Conservation (phyloP, 2,797 vertebrate species). For the Benthosema pterotum region DNA sequence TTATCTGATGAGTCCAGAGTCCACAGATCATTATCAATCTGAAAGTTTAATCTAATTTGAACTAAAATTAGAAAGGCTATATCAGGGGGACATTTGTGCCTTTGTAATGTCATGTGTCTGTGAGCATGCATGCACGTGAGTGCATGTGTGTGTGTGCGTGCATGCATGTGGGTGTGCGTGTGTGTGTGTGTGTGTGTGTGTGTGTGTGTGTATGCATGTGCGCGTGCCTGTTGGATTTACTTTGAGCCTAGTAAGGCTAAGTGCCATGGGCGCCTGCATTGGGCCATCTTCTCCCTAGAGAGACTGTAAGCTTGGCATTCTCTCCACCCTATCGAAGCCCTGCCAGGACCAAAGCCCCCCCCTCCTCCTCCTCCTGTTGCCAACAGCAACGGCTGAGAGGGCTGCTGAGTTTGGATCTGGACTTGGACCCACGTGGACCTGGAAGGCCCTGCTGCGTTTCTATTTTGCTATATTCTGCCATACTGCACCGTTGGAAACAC, state of each 20-base stretch:
- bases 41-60: too few species aligned
- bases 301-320: slow-evolving; percentile 39
- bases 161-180: neutral
- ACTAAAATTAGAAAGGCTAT: too few species aligned
- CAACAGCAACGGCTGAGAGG: slow-evolving; percentile 65
- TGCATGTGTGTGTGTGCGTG: neutral
- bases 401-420: slow-evolving; percentile 63
- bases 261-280: slow-evolving; percentile 42
- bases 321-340: slow-evolving; percentile 20
- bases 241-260: slow-evolving; percentile 42
- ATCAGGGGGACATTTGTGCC: too few species aligned
- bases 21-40: too few species aligned
- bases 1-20: too few species aligned
- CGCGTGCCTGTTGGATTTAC: slow-evolving; percentile 28
- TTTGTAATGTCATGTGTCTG: neutral
- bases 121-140: neutral
- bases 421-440: slow-evolving; percentile 48
- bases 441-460: slow-evolving; percentile 40
- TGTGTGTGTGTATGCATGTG: slow-evolving; percentile 17
- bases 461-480: slow-evolving; percentile 32
- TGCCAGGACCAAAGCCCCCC: slow-evolving; percentile 45
- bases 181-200: slow-evolving; percentile 10
- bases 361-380: slow-evolving; percentile 48
- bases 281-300: slow-evolving; percentile 38
- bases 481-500: slow-evolving; percentile 20